Percentiles rank a stretch among this genome's conserved stretches.
phyloP scores from a whole-genome alignment of 2,888 invertebrate species.

The Thecocarcelia acutangulata region DNA sequence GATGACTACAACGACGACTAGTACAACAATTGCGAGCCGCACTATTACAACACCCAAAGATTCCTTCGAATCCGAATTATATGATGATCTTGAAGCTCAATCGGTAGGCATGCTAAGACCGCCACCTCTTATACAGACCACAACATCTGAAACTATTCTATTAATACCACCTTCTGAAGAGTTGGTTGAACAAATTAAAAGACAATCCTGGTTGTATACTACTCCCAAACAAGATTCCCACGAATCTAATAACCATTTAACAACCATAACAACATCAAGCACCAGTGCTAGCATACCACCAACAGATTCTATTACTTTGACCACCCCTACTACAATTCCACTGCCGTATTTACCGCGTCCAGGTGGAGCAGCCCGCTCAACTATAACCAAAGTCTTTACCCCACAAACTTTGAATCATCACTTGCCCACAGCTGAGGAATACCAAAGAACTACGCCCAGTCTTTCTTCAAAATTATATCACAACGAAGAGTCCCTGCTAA shows the following conservation, averaged over 20 bases:
- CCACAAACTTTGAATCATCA: conserved; percentile 73
- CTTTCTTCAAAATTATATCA: conserved; percentile 70
- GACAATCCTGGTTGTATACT: conserved; percentile 75
- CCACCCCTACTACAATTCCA: conserved; percentile 43
- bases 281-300: conserved; percentile 22
- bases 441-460: conserved; percentile 77
- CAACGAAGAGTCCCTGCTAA: conserved; percentile 59
- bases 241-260: conserved; percentile 55
- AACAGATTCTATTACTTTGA: conserved; percentile 14
- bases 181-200: conserved; percentile 77
- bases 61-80: conserved; percentile 72
- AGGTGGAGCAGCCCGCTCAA: conserved; percentile 81
- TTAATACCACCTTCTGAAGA: conserved; percentile 81
- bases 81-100: conserved; percentile 77
- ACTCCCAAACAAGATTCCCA: conserved; percentile 68
- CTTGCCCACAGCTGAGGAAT: conserved; percentile 80
- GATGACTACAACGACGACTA: conserved; percentile 53
- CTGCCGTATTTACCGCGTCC: conserved; percentile 50
- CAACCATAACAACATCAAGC: conserved; percentile 64
- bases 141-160: conserved; percentile 80
- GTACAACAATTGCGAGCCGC: conserved; percentile 8
- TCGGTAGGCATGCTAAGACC: conserved; percentile 73
- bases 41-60: conserved; percentile 30
- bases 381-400: conserved; percentile 84
- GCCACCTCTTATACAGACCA: conserved; percentile 73